Evolutionary conservation across 2,113 vertebrate species (phyloP).

Genomic region (Campylomormyrus numenius): DNA sequence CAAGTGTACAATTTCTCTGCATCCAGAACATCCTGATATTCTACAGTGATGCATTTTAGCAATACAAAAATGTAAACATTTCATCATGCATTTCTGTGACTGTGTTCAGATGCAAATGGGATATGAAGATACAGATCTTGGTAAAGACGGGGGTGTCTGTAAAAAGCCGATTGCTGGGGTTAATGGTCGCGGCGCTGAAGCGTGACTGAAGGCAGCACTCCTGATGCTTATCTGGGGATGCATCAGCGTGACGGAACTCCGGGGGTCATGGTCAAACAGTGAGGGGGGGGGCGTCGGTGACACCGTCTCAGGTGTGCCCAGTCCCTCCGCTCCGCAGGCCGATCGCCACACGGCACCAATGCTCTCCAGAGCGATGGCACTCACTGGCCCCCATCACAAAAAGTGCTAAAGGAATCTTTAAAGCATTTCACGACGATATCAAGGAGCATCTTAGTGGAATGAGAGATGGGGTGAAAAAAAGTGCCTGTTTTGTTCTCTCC

Average conservation of each 20-base stretch:
- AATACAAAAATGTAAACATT: not conserved
- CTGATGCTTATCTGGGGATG: not conserved
- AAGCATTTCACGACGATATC: constrained; percentile 20
- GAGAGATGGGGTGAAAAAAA: not conserved
- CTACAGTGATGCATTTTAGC: not conserved
- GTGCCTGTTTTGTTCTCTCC: constrained; percentile 36
- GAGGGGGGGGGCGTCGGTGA: not conserved
- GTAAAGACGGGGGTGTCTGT: not conserved
- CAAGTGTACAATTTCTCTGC: not conserved
- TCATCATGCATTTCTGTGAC: not conserved
- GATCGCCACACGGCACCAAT: not conserved
- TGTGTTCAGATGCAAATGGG: not conserved
- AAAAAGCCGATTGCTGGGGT: not conserved
- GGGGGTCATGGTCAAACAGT: not conserved
- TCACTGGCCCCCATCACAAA: not conserved
- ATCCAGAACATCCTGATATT: not conserved
- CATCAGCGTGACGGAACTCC: not conserved
- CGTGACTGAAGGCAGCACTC: not conserved
- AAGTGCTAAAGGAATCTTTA: constrained; percentile 10
- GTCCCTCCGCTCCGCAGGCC: not conserved
- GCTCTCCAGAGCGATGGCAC: not conserved
- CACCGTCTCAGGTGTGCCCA: not conserved
- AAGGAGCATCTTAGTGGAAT: constrained; percentile 5
- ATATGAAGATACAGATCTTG: not conserved
- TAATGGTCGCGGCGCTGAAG: not conserved